Evolutionary conservation across 2,113 vertebrate species (phyloP), one percentile per base, ranked within the genome.

Genomic region (Austrofundulus limnaeus): DNA sequence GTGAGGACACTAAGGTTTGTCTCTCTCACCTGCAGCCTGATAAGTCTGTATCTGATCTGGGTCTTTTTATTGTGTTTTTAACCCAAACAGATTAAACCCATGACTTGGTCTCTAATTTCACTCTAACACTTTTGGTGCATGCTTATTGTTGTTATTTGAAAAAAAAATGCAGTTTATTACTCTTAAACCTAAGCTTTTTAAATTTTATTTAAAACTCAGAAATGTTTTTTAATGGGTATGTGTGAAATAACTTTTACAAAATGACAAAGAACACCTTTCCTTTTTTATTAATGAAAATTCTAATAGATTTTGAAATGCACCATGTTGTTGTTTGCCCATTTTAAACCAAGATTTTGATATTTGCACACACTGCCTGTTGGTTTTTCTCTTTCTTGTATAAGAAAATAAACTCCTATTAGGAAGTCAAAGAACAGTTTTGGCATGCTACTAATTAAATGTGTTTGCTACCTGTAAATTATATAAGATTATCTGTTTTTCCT

Each of bases 1-100:
- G 91, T 83, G 94, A 98, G 90, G 88, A 91, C 87, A 2, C 70
- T 34, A 96, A 98, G 96, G 95, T 98, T 92, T 96, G 95, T 88
- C 59, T 17, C 15, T 1, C 64, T 84, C 76, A 63, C 11, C 2
- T 37, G 49, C 90, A 86, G 72, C 91, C 78, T 93, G 90, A 92
- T 17, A 34, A 21, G 91, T 85, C 75, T 53, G 46, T 47, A 28
- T 66, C 53, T 57, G 45, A 23, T 31, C 20, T 19, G 16, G 8
- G 15, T 42, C 5, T 23, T 42, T 34, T 20, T 2, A 21, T 48
- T 42, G 6, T n/a, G n/a, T n/a, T n/a, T n/a, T n/a, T n/a, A n/a
- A n/a, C n/a, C n/a, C n/a, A n/a, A n/a, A n/a, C n/a, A n/a, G n/a
- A 34, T 34, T 34, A 9, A 34, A 34, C 31, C 9, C 31, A 9